These are phyloP conservation scores for Ichneumoninae sp. DNA, from an alignment of 2,888 invertebrate species.

Conservation along the genomic window DNA sequence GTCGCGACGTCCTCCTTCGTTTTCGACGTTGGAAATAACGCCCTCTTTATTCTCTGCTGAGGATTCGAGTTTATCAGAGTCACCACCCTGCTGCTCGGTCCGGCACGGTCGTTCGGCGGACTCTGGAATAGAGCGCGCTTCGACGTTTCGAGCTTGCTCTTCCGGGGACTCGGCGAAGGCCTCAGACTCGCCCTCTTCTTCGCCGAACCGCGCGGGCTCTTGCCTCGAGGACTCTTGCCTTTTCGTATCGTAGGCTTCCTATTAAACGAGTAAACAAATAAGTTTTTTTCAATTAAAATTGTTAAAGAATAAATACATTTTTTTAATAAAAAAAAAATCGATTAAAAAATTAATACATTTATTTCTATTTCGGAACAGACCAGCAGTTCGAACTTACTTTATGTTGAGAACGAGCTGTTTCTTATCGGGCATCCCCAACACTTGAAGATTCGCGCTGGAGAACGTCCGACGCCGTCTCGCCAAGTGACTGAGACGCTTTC, in stretches of 20 bases:
- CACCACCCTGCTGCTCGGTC: slow-evolving; percentile 80
- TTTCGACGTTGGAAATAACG: slow-evolving; percentile 88
- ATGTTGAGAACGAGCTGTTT: slow-evolving; percentile 88
- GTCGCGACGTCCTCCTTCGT: slow-evolving; percentile 73
- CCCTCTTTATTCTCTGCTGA: slow-evolving; percentile 88
- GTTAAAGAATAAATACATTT: not conserved
- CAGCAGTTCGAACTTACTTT: slow-evolving; percentile 85
- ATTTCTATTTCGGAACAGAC: not conserved
- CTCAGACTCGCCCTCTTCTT: slow-evolving; percentile 86
- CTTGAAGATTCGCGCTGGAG: slow-evolving; percentile 89
- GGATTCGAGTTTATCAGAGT: slow-evolving; percentile 76
- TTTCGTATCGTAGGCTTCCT: slow-evolving; percentile 84
- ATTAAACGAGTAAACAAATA: slow-evolving; percentile 43
- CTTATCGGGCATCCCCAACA: slow-evolving; percentile 77
- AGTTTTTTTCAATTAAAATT: not conserved
- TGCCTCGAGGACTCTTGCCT: slow-evolving; percentile 81
- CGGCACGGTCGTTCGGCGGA: slow-evolving; percentile 85
- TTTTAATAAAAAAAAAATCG: not conserved
- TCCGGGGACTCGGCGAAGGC: slow-evolving; percentile 82
- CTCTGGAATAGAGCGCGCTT: slow-evolving; percentile 92
- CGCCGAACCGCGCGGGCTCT: slow-evolving; percentile 87
- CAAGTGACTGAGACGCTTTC: slow-evolving; percentile 91
- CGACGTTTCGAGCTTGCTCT: slow-evolving; percentile 85
- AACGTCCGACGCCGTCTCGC: slow-evolving; percentile 91
- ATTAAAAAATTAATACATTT: not conserved